Conservation (phyloP, 2,113 vertebrate genomes). For the Mastomys natalensis region DNA sequence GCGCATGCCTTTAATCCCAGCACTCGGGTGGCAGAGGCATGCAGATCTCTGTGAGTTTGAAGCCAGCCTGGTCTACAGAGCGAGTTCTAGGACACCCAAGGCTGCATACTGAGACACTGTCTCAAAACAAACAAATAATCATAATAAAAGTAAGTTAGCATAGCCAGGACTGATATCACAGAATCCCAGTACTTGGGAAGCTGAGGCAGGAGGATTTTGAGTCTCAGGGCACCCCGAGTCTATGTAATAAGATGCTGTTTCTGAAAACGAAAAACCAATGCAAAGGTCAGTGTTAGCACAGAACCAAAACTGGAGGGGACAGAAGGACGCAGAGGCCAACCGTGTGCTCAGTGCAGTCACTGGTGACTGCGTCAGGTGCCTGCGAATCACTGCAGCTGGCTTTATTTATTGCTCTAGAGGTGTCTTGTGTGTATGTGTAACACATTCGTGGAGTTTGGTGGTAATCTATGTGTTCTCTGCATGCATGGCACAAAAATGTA, state of each 20-base stretch:
- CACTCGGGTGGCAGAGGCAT: neutral
- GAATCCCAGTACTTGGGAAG: neutral
- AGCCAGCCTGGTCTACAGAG: neutral
- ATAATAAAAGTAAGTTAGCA: neutral
- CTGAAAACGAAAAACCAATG: neutral
- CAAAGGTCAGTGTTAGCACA: neutral
- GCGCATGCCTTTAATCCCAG: neutral
- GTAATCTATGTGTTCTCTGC: neutral
- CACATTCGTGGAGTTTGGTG: neutral
- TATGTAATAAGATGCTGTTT: neutral
- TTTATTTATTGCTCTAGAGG: neutral
- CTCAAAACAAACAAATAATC: neutral
- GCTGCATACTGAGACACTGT: neutral
- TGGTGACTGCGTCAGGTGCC: rapidly evolving
- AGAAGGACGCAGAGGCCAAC: neutral
- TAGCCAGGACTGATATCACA: neutral
- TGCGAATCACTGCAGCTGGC: neutral
- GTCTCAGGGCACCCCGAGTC: neutral
- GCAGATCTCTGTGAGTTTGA: neutral
- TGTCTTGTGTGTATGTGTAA: rapidly evolving
- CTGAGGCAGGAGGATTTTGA: neutral
- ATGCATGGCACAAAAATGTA: neutral
- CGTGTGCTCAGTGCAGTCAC: too few relatives aligned
- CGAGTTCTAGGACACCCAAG: neutral
- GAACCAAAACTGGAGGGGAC: too few relatives aligned